phyloP scores from a whole-genome alignment of 2,888 invertebrate species.

The Lithophane ornitopus region DNA sequence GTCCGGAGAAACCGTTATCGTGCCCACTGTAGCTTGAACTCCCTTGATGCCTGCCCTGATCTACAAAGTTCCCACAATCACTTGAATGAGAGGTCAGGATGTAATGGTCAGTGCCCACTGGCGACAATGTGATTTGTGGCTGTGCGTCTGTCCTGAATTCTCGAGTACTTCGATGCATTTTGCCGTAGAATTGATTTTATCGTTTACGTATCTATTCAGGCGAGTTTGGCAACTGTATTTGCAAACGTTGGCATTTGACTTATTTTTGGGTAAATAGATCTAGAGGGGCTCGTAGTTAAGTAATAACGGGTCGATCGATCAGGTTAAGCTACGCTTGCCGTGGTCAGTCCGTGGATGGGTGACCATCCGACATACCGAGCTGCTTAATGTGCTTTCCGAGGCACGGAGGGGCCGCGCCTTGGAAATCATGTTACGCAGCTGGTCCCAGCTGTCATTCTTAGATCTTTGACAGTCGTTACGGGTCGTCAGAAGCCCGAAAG shows the following conservation, averaged over 20 bases:
- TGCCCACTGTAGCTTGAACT: slow-evolving; percentile 57
- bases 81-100: slow-evolving; percentile 42
- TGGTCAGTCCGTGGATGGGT: no score
- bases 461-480: no score
- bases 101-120: slow-evolving; percentile 47
- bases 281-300: no score
- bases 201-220: slow-evolving; percentile 37
- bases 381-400: no score
- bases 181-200: slow-evolving; percentile 60
- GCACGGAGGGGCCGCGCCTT: no score
- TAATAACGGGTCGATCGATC: no score
- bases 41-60: slow-evolving; percentile 15
- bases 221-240: slow-evolving; percentile 24
- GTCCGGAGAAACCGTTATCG: slow-evolving; percentile 62
- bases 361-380: no score
- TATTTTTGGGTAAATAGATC: slow-evolving; percentile 3
- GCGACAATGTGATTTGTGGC: slow-evolving; percentile 68
- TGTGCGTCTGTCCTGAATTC: slow-evolving; percentile 50
- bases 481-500: no score
- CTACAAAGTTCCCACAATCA: slow-evolving; percentile 13
- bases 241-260: slow-evolving; percentile 4
- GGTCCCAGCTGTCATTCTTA: no score
- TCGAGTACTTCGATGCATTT: slow-evolving; percentile 56
- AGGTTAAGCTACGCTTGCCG: no score
- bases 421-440: no score